Conservation (phyloP, 2,113 vertebrate species). For the Oostethus manadensis region DNA sequence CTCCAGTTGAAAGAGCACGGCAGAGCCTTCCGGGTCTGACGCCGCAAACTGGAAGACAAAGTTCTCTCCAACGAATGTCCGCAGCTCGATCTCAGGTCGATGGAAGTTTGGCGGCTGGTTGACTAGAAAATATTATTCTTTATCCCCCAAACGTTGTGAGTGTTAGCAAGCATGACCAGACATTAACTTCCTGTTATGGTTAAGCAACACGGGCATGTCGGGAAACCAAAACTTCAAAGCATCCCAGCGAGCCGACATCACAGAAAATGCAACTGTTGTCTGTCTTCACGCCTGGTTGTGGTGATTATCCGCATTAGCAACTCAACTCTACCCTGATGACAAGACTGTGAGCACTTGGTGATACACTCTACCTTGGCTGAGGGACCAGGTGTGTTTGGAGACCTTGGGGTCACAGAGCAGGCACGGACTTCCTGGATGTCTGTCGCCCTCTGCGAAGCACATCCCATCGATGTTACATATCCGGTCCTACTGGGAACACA, state of each 20-base stretch:
- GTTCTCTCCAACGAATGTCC: conserved; percentile 76
- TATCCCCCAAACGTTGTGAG: too few species aligned
- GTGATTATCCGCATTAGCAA: not conserved
- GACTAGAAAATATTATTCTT: conserved; percentile 40
- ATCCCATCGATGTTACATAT: conserved; percentile 73
- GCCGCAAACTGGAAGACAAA: conserved; percentile 79
- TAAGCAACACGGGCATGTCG: conserved; percentile 43
- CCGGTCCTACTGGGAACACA: conserved; percentile 51
- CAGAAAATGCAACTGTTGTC: not conserved
- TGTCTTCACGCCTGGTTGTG: not conserved
- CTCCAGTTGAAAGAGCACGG: conserved; percentile 75
- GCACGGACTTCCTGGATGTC: conserved; percentile 69
- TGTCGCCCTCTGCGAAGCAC: conserved; percentile 66
- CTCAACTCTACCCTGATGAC: not conserved
- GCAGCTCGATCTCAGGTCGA: conserved; percentile 57
- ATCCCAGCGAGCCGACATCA: not conserved
- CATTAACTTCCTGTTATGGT: conserved; percentile 10
- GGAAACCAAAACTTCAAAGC: conserved; percentile 26
- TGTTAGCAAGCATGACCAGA: conserved; percentile 8
- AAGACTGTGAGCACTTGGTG: not conserved
- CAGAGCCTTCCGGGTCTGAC: conserved; percentile 76
- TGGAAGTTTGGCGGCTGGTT: conserved; percentile 76
- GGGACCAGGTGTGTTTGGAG: conserved; percentile 71
- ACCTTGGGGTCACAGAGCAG: conserved; percentile 64
- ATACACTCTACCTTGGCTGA: conserved; percentile 67